Conservation (phyloP, 2,888 invertebrate species). For the Julus scandinavius region DNA sequence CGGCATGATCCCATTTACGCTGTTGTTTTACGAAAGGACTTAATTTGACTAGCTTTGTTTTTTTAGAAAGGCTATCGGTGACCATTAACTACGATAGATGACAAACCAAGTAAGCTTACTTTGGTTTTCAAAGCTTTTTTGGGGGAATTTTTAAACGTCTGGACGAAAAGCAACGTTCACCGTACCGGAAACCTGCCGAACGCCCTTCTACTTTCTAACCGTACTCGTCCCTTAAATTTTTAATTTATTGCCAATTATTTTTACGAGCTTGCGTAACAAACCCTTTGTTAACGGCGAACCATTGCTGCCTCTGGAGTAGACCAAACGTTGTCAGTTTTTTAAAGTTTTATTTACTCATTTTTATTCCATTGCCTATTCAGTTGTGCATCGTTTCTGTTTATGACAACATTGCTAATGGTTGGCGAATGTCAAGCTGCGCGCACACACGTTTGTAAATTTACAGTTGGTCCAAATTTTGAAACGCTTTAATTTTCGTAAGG, state of each 20-base stretch:
- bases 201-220: neutral
- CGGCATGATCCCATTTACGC: neutral
- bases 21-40: neutral
- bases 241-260: slow-evolving; percentile 7
- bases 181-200: neutral
- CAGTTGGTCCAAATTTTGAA: neutral
- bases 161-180: neutral
- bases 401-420: neutral
- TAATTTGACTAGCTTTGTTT: neutral
- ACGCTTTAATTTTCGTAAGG: neutral
- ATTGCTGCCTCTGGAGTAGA: neutral
- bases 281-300: neutral
- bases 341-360: neutral
- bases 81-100: neutral
- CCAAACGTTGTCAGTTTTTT: slow-evolving; percentile 21
- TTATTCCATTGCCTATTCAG: neutral
- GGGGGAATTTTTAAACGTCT: neutral
- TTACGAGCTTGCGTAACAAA: neutral
- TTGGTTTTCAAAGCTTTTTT: neutral
- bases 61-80: neutral
- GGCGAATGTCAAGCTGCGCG: neutral
- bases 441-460: neutral
- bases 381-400: neutral
- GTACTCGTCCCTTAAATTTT: neutral
- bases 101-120: neutral